These are phyloP conservation scores for Bombyx mandarina DNA, from an alignment of 1,140 invertebrate species.

Conservation along the genomic window DNA sequence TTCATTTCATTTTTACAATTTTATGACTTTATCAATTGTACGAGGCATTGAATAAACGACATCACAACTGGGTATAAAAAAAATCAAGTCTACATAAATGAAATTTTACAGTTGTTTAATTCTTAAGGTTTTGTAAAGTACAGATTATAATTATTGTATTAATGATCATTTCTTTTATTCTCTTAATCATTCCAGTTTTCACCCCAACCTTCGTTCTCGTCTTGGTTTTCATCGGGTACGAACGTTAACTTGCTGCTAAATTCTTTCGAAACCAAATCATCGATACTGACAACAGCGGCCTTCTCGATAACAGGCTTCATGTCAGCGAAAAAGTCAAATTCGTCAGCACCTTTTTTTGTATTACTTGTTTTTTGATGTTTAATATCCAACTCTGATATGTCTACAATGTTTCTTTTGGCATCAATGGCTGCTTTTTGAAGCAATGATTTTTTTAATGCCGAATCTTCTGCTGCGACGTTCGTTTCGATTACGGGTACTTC, in stretches of 20 bases:
- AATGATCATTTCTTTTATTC: background rate
- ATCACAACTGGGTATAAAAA: too few species aligned
- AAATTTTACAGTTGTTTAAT: background rate
- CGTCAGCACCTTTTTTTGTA: constrained; percentile 59
- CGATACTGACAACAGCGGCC: constrained; percentile 65
- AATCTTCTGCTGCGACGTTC: constrained; percentile 11
- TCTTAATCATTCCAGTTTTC: constrained; percentile 57
- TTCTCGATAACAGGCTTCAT: constrained; percentile 87
- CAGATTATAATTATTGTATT: constrained; percentile 9
- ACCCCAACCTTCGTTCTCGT: constrained; percentile 59
- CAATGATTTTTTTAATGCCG: constrained; percentile 22
- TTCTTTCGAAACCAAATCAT: constrained; percentile 15
- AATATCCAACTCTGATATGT: constrained; percentile 82
- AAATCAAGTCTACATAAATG: too few species aligned
- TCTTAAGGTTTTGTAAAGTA: constrained; percentile 13
- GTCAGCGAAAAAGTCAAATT: constrained; percentile 85
- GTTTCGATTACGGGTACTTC: background rate
- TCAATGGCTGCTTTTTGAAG: constrained; percentile 56
- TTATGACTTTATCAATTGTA: too few species aligned
- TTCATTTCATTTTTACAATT: too few species aligned
- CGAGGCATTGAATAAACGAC: too few species aligned
- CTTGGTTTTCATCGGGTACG: constrained; percentile 43
- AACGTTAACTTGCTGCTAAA: constrained; percentile 59
- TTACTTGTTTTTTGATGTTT: constrained; percentile 75
- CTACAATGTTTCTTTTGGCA: constrained; percentile 68